Base-by-base conservation (phyloP, 2,113 vertebrate genomes). In the Takifugu flavidus region DNA sequence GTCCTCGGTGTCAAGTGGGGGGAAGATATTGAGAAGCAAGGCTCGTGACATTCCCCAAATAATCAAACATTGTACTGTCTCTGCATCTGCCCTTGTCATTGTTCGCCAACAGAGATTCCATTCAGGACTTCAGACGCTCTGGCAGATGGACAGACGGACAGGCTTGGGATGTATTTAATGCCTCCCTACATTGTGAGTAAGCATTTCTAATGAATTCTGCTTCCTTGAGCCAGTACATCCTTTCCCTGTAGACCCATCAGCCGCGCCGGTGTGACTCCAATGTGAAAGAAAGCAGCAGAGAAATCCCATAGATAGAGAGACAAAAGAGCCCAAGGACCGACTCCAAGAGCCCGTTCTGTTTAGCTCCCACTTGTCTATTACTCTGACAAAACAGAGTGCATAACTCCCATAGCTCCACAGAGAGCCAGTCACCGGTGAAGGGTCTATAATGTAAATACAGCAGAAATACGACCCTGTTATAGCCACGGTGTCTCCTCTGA, bases 121-220 rank as follows among this genome's bases (percentile, higher is more conserved):
- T 85, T 86, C 79, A 85, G 52, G 62, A 54, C 14, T 47, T 47
- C 68, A 49, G 75, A 69, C 57, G 54, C 70, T 69, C 68, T 78
- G 58, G 55, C 47, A 25, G 62, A 67, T n/a, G 1, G 55, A 47
- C 69, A 56, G 51, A 62, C 65, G 49, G 80, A 74, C 67, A 26
- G 51, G 61, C 56, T 65, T 65, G 67, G 49, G 13, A 28, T 42
- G 31, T 55, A 63, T 53, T 72, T 56, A 80, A 62, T 67, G 86
- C 73, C 82, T 39, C 27, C 34, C 59, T 59, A 65, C 86, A 69
- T 64, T 80, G 71, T 89, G 91, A 89, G 62, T 74, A 79, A 84
- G 82, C 79, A 78, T 82, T 89, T 89, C 83, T 89, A 59, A 87
- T 67, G 69, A 77, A 75, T 77, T 77, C 78, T 65, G 80, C 80